These are phyloP conservation scores for Andrena haemorrhoa DNA, from an alignment of 2,888 invertebrate genomes.

Conservation along the genomic window DNA sequence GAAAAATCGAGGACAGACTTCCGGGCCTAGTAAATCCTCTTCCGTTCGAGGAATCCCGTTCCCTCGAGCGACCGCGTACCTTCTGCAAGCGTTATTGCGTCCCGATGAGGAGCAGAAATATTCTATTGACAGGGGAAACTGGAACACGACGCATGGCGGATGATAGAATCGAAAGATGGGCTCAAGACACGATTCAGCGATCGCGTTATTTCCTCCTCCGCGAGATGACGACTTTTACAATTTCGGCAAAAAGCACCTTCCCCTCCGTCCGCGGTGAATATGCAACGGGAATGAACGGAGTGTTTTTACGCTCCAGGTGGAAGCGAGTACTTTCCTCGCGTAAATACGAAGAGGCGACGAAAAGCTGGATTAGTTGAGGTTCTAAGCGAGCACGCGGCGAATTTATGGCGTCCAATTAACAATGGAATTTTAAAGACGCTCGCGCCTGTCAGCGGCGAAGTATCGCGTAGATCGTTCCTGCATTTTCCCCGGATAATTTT, in stretches of 20 bases:
- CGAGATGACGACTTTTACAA: background rate
- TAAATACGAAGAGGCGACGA: background rate
- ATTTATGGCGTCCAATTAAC: conserved; percentile 37
- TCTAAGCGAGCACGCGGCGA: conserved; percentile 7
- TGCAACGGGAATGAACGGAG: too few species aligned
- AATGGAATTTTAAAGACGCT: conserved; percentile 22
- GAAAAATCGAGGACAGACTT: conserved; percentile 19
- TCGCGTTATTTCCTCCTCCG: conserved; percentile 1
- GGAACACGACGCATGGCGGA: conserved; percentile 4
- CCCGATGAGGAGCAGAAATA: conserved; percentile 77
- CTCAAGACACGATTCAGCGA: background rate
- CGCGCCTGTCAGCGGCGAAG: background rate
- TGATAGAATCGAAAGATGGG: conserved; percentile 11
- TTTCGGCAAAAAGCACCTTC: too few species aligned
- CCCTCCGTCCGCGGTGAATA: too few species aligned
- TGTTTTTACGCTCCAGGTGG: too few species aligned
- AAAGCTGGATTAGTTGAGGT: conserved; percentile 23
- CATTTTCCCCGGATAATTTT: conserved; percentile 8
- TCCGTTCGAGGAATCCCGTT: background rate
- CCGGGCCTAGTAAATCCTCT: conserved; percentile 26
- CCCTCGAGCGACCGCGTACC: conserved; percentile 7
- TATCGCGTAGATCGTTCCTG: background rate
- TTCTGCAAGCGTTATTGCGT: conserved; percentile 68
- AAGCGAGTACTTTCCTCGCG: background rate
- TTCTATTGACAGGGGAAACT: conserved; percentile 64